Evolutionary conservation across 2,113 vertebrate genomes (phyloP).

Genomic region (Thunnus maccoyii): DNA sequence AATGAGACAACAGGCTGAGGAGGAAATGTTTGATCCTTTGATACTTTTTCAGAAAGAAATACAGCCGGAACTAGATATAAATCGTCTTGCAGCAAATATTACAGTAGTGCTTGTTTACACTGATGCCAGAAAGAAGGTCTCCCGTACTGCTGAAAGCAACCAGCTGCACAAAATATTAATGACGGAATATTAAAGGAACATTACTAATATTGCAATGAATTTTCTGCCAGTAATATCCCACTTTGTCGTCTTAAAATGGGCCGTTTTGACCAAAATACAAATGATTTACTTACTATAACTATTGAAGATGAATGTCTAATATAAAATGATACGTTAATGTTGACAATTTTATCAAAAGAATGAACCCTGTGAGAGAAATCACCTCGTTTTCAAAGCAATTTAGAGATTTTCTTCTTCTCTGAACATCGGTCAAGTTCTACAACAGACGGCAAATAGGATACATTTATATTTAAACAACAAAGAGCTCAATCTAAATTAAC

Average conservation of each 20-base stretch:
- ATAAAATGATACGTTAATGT: not conserved
- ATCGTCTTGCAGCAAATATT: not conserved
- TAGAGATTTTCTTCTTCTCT: not conserved
- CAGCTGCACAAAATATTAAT: not conserved
- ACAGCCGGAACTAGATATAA: not conserved
- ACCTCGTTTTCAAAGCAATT: not conserved
- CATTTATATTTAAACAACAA: not conserved
- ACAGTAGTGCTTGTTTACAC: too few relatives aligned
- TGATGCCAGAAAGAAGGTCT: not conserved
- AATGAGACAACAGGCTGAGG: slow-evolving; percentile 58
- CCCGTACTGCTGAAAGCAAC: not conserved
- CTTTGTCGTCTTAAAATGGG: not conserved
- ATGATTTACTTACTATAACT: not conserved
- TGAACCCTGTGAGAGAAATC: not conserved
- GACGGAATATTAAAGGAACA: not conserved
- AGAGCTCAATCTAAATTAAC: not conserved
- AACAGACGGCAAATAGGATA: not conserved
- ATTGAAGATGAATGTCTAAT: not conserved
- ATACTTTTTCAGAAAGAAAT: not conserved
- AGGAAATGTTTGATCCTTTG: not conserved
- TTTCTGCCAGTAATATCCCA: not conserved
- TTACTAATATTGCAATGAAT: not conserved
- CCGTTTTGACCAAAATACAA: too few relatives aligned
- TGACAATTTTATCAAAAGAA: not conserved
- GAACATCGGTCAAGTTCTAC: not conserved